Evolutionary conservation across 2,888 invertebrate genomes (phyloP), one percentile per base, ranked within the genome.

Genomic region (Dorcus parallelipipedus): DNA sequence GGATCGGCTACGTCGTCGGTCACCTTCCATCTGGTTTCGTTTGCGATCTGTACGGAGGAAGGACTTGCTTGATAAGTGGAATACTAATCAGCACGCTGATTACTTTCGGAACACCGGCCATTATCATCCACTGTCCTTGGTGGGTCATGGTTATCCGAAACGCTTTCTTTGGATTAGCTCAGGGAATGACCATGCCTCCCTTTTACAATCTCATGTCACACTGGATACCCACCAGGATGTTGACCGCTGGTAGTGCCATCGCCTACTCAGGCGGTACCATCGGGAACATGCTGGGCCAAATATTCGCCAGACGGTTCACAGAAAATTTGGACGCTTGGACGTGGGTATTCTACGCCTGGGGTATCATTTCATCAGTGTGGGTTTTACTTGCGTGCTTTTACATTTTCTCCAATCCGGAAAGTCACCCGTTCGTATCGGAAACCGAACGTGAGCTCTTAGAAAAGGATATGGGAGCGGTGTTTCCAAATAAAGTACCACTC

Each of bases 21-120:
- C 59, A 59, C 17, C 9, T 59, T 9, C 54, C 52, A n/a, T 23
- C 10, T 26, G 59, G 59, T 3, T 26, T 49, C 1, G n/a, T 48
- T 3, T 42, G 49, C 43, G 59, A 59, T 23, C n/a, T 56, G 8
- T 17, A 43, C 20, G 59, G 59, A n/a, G 47, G 40, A 5, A 59
- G 52, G 39, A 45, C 55, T 14, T 41, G 38, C 3, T 26, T 59
- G 1, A 17, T 42, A 5, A 10, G 42, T 8, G 42, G 59, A 40
- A 17, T 52, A 1, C 1, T 55, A 14, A 17, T 33, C 3, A 33
- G 23, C 8, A 55, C 43, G 0, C 3, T 52, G 5, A 49, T 49
- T 20, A 55, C 23, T 7, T 17, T 50, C 0, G 4, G 39, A n/a
- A 23, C 41, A 6, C 59, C 59, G 1, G 20, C 52, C 9, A 10